A percentile compares a stretch with the other conserved stretches of the same genome.
Evolutionary conservation across 1,140 invertebrate species (phyloP).

Genomic region (Drosophila mauritiana): DNA sequence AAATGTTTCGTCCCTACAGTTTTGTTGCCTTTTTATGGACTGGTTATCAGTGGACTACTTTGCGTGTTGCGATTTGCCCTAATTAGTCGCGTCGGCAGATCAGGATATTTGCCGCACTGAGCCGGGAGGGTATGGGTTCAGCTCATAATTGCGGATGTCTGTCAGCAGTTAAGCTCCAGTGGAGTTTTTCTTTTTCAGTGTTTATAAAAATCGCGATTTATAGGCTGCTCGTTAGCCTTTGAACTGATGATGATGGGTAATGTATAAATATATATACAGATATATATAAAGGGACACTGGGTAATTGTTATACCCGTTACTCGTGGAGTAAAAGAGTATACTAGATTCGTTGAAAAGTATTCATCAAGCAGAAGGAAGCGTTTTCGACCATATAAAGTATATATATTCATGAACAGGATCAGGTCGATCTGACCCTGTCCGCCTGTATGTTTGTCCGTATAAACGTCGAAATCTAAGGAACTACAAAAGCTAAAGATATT

Average conservation of each 20-base stretch:
- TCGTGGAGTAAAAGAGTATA: too few relatives aligned
- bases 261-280: slow-evolving; percentile 4
- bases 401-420: too few relatives aligned
- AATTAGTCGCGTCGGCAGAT: slow-evolving; percentile 64
- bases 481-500: too few relatives aligned
- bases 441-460: too few relatives aligned
- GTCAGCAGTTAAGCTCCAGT: slow-evolving; percentile 49
- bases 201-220: slow-evolving; percentile 58
- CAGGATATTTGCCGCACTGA: slow-evolving; percentile 43
- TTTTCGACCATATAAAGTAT: too few relatives aligned
- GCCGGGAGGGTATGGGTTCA: slow-evolving; percentile 32
- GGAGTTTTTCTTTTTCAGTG: slow-evolving; percentile 18
- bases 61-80: slow-evolving; percentile 76
- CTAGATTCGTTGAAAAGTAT: too few relatives aligned
- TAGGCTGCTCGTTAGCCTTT: slow-evolving; percentile 64
- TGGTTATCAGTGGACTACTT: slow-evolving; percentile 63
- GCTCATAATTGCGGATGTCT: slow-evolving; percentile 50
- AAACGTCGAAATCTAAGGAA: too few relatives aligned
- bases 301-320: too few relatives aligned
- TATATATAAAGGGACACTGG: background rate
- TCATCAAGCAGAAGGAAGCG: too few relatives aligned
- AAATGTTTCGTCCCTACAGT: background rate
- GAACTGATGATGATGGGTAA: slow-evolving; percentile 29
- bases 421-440: too few relatives aligned
- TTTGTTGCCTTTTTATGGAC: slow-evolving; percentile 62